Percentiles rank a stretch among this genome's conserved stretches.
phyloP scores from a whole-genome alignment of 2,888 invertebrate species.

The Eugnorisma glareosa region DNA sequence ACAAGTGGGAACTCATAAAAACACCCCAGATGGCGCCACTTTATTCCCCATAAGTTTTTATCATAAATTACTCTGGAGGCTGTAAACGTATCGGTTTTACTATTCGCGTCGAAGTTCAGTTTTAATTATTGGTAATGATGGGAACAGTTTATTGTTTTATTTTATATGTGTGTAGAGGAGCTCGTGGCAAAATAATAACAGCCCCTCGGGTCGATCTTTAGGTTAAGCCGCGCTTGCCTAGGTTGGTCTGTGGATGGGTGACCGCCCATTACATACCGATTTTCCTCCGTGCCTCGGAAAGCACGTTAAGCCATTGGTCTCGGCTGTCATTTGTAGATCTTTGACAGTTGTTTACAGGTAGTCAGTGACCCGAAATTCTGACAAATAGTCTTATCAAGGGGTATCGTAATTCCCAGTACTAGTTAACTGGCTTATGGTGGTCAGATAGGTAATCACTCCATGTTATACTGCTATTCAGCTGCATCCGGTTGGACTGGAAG shows the following conservation, averaged over 20 bases:
- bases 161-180: not conserved
- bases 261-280: too few relatives aligned
- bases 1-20: conserved; percentile 58
- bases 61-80: conserved; percentile 45
- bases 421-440: not conserved
- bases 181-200: not conserved
- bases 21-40: conserved; percentile 56
- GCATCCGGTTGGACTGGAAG: not conserved
- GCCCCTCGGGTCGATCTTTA: not conserved
- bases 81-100: conserved; percentile 24
- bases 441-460: not conserved
- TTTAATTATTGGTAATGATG: conserved; percentile 36
- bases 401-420: too few relatives aligned
- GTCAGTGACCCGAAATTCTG: too few relatives aligned
- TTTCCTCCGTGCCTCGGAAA: too few relatives aligned
- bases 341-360: too few relatives aligned
- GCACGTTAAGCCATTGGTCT: too few relatives aligned
- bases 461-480: not conserved
- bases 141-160: conserved; percentile 7
- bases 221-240: too few relatives aligned
- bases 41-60: conserved; percentile 47
- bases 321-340: too few relatives aligned
- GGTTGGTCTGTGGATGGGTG: too few relatives aligned
- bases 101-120: conserved; percentile 19
- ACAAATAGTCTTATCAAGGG: too few relatives aligned